Base-by-base conservation (phyloP, 2,797 vertebrate genomes). In the Phataginus tetradactyla region DNA sequence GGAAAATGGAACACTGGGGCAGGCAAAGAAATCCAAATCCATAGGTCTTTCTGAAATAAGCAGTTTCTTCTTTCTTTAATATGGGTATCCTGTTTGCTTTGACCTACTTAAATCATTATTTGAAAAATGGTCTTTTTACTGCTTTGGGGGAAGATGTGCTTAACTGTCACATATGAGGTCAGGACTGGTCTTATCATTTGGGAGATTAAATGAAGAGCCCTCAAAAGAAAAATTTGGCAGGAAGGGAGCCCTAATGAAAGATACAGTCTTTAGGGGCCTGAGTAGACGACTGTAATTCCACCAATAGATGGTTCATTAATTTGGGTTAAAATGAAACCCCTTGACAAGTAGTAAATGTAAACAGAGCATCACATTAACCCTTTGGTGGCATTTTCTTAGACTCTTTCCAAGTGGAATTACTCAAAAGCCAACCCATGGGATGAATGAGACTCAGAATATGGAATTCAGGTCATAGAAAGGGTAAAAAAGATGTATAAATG, bases 91-190 rank as follows among this genome's bases (percentile, higher is more conserved):
- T 77, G 25, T 92, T 86, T 83, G 59, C 86, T 98, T 95, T 96
- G 90, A 96, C 94, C 97, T 83, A 94, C 71, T 96, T 96, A 90
- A 92, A 93, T 37, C 49, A 27, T 66, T 88, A 89, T 84, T 94
- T 97, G 88, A 98, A 96, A 98, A 98, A 98, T 87, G 64, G 13
- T n/a, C 32, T 66, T 96, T 97, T 59, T 95, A 84, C 83, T 91
- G 53, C 75, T 85, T 72, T 90, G 49, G 74, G 90, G 91, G 90
- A 96, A 92, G 90, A 83, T 71, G 51, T 95, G 49, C 71, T 97
- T 92, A 96, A 25, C 64, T 91, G 83, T 91, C 97, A 86, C 79
- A 97, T 90, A 94, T 88, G 90, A 86, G 78, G 74, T 97, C 87
- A 97, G 94, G 93, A 4, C 37, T 37, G 63, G 4, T 61, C 74